Base-by-base conservation (phyloP, 2,797 vertebrate genomes). In the Xenopus petersii region DNA sequence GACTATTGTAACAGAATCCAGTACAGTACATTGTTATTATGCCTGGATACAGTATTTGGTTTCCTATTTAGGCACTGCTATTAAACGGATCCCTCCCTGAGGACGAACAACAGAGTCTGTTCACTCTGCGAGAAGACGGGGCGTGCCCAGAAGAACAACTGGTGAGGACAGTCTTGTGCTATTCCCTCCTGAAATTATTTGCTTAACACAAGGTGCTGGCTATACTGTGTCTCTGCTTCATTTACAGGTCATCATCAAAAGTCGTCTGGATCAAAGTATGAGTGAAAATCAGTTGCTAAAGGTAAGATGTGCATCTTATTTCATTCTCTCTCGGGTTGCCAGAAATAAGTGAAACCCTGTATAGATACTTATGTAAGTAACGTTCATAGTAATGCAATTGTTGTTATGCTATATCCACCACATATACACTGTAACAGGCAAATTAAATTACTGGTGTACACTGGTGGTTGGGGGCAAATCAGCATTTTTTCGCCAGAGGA, bases 201-300 rank as follows among this genome's bases (percentile, higher is more conserved):
- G 11, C 1, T 13, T 62, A 2, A 51, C 48, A 42, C 21, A 56
- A 59, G 81, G 63, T 79, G 16, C 67, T 68, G 12, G 7, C 55
- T 36, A 64, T 65, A 42, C 51, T 59, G 10, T 21, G 3, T 2
- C 11, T 59, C 0, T 74, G 0, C 21, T 72, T 81, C 80, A 61
- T 73, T 79, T n/a, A 81, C 88, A 99, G 97, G 90, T 99, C 82
- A 89, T 99, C 83, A 90, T 94, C 82, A 93, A 90, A 61, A 95
- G 96, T 86, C 96, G 93, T 42, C 90, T 99, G 85, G 98, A 99
- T 88, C 96, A 97, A 88, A 98, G 95, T 24, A 89, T 96, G 93
- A 95, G 95, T 71, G 96, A 99, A 83, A 92, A 94, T 82, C 92
- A 93, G 81, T 94, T 95, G 54, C 84, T 99, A 21, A 99, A 98